Evolutionary conservation across 2,888 invertebrate species (phyloP).

Genomic region (Cataglyphis cursor): DNA sequence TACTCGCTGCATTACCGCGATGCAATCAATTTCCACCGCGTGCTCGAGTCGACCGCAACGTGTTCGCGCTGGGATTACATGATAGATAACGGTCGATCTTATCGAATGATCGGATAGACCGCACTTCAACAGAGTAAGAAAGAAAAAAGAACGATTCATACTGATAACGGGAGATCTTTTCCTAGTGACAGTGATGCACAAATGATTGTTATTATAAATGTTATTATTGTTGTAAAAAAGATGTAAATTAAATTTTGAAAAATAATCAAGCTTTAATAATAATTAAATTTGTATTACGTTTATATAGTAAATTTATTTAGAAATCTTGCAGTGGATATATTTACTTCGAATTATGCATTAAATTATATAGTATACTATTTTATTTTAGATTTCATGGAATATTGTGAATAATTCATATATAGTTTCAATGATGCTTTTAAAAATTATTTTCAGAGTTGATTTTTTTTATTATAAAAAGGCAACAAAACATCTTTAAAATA

Average conservation of each 20-base stretch:
- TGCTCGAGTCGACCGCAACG: constrained; percentile 44
- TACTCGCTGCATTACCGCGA: constrained; percentile 40
- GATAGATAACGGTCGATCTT: constrained; percentile 74
- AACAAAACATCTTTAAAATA: not conserved
- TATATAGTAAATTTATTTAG: not conserved
- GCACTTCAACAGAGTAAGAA: not conserved
- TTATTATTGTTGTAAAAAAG: constrained; percentile 13
- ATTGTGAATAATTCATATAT: not conserved
- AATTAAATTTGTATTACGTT: not conserved
- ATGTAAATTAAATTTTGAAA: not conserved
- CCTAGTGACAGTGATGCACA: not conserved
- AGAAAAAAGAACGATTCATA: not conserved
- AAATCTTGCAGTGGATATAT: not conserved
- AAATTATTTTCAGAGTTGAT: not conserved
- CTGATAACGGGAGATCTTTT: constrained; percentile 21
- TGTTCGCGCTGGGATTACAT: constrained; percentile 64
- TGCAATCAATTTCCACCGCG: constrained; percentile 49
- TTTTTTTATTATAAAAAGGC: not conserved
- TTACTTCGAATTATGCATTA: not conserved
- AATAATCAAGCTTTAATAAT: not conserved
- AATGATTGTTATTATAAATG: not conserved
- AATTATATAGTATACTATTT: not conserved
- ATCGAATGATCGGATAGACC: constrained; percentile 57
- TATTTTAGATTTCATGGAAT: not conserved
- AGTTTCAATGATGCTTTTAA: not conserved